Base-by-base conservation (phyloP, 1,140 invertebrate species). In the Eumaeus atala region DNA sequence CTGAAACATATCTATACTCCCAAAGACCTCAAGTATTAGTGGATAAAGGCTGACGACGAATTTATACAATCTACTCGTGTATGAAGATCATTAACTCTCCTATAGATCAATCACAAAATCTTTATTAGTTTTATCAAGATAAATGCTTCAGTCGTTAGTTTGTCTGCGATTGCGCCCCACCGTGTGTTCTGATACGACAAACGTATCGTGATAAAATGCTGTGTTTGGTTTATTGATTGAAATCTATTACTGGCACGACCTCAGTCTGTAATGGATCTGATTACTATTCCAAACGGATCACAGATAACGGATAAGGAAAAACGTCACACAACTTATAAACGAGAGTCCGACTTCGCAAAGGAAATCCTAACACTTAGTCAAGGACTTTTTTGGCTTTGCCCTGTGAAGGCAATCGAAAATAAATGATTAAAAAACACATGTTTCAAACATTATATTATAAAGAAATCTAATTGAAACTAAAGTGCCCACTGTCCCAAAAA, bases 141-240 rank as follows among this genome's bases (percentile, higher is more conserved):
- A 56, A 59, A 36, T 44, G 21, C 21, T 28, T 28, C 21, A 28
- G 21, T 28, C 21, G 21, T 28, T 28, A 28, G 21, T 28, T 28
- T 28, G 21, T 10, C 42, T n/a, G 33, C 56, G 56, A 62, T 62
- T 59, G 59, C 55, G 40, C 40, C 14, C 14, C 12, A 9, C 12
- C 40, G 40, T 44, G 12, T 44, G 14, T 44, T 28, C 6, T 3
- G 21, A 12, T 14, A 44, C 17, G 17, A 14, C 12, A n/a, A 44
- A 44, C 1, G 12, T 44, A 14, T 44, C 40, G 40, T 16, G 14
- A 44, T 16, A 44, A 40, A n/a, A 16, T 16, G 40, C 17, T 16
- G 40, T 16, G 14, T 44, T 16, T 28, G 21, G 21, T 28, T 28
- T 28, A 28, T 28, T 28, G 21, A 28, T 28, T 28, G 6, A 28